Evolutionary conservation across 2,113 vertebrate genomes (phyloP), one percentile per base, ranked within the genome.

Genomic region (Platysteira castanea): DNA sequence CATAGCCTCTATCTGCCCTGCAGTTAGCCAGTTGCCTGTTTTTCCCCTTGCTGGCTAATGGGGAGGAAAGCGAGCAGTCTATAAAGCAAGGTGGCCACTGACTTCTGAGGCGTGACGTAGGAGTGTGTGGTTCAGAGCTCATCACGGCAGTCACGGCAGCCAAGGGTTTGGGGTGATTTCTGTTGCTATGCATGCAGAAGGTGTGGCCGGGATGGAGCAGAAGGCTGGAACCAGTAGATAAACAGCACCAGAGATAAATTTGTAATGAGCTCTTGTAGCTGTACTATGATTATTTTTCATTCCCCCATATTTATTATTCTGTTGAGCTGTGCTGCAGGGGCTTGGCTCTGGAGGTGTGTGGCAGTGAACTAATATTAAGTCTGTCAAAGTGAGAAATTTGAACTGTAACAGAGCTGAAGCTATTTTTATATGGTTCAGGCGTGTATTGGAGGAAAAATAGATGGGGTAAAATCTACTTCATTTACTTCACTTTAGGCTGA

Each of bases 151-250:
- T 41, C 65, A 28, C 11, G 1, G 46, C 33, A 91, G 69, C 67
- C 68, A 49, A 76, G 41, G 39, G 27, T 44, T 82, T 61, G 27
- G 65, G 37, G 31, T 41, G 70, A 41, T 33, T 69, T 35, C 42
- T 75, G 31, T 52, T 90, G 71, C 50, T 77, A 2, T 74, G 90
- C 9, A 9, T 84, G 57, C 84, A 79, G 52, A 49, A 81, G 57
- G 41, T n/a, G 89, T 89, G 70, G 67, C 65, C 91, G 65, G 53
- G 33, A 39, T 71, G 44, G 89, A 35, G 52, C 65, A 67, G 73
- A 79, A 69, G 35, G 54, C 70, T 96, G 91, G 70, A 67, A 91
- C 52, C 13, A n/a, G 75, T 41, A 95, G 78, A 91, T 89, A 96
- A 91, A 74, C 41, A 76, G 63, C 65, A 80, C 33, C 31, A 80